Percentiles rank a stretch among this genome's conserved stretches.
Evolutionary conservation across 2,797 vertebrate species (phyloP).

Genomic region (Enteromius trimaculatus): DNA sequence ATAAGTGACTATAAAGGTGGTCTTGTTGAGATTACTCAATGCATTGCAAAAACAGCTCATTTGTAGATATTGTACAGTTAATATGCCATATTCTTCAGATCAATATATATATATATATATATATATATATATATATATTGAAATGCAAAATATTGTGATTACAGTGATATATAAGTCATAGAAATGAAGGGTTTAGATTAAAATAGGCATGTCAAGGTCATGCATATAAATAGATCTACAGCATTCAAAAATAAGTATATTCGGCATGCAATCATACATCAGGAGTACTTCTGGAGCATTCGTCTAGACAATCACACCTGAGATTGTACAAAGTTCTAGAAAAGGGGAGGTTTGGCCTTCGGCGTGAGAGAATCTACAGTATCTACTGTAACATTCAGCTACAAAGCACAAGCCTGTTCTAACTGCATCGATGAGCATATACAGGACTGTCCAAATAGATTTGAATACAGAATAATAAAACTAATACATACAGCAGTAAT

Average conservation of each 20-base stretch:
- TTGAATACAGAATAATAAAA: constrained; percentile 24
- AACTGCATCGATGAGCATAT: constrained; percentile 32
- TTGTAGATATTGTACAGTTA: constrained; percentile 65
- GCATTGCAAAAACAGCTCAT: constrained; percentile 54
- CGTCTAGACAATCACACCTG: constrained; percentile 76
- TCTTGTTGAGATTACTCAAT: constrained; percentile 35
- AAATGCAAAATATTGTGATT: constrained; percentile 72
- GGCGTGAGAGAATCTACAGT: constrained; percentile 59
- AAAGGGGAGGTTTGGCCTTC: constrained; percentile 63
- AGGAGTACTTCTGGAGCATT: constrained; percentile 68
- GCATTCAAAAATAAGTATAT: constrained; percentile 71
- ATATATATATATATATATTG: constrained; percentile 28
- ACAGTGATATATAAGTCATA: constrained; percentile 61
- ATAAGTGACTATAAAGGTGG: constrained; percentile 62
- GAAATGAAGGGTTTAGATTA: constrained; percentile 62
- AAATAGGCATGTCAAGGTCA: constrained; percentile 73
- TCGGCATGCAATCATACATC: constrained; percentile 73
- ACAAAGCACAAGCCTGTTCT: constrained; percentile 56
- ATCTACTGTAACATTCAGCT: constrained; percentile 46
- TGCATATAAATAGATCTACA: constrained; percentile 76
- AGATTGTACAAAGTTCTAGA: constrained; percentile 75
- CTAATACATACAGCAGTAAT: constrained; percentile 43
- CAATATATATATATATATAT: constrained; percentile 57
- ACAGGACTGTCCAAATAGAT: constrained; percentile 16
- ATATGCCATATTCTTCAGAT: constrained; percentile 60